Evolutionary conservation across 2,797 vertebrate species (phyloP), one percentile per base, ranked within the genome.

Genomic region (Centropyge bicolor): DNA sequence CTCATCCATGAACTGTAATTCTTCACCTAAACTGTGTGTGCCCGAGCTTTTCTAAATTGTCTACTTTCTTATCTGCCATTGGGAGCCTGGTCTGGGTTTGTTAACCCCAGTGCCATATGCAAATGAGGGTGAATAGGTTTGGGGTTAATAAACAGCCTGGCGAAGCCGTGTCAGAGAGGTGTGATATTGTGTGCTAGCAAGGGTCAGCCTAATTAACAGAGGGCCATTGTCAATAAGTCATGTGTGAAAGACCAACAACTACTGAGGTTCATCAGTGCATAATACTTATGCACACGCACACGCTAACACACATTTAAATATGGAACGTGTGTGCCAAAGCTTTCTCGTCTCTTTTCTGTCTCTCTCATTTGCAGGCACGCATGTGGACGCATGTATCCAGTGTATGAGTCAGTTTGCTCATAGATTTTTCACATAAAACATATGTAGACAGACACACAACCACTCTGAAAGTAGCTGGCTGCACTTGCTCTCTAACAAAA

Each of bases 201-300:
- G 83, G 88, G 81, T 91, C 86, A 87, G 74, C 77, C 89, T 92
- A 90, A 92, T 93, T 93, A 93, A 92, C 90, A 88, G 84, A n/a
- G 67, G 38, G 59, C 64, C 61, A 78, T 69, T 85, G 84, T 91
- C 86, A 91, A 89, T 80, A 92, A 89, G 88, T 91, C 83, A 87
- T 81, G 89, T 90, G 89, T 93, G 86, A 93, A 91, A 83, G 71
- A 70, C 75, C 74, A 70, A 61, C 78, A 62, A 65, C 70, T 84
- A 69, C 70, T 62, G 64, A 66, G 51, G 82, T 86, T 82, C 63
- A 87, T 78, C 67, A 76, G 73, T 70, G 62, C 70, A 41, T 76
- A 79, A 81, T 65, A 78, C 69, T 57, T 64, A 74, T 78, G 70
- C 87, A 82, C 82, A 85, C 83, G 65, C 82, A 82, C 86, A 70